These are phyloP conservation scores for Tadarida brasiliensis DNA, from an alignment of 2,797 vertebrate species.

Conservation along the genomic window DNA sequence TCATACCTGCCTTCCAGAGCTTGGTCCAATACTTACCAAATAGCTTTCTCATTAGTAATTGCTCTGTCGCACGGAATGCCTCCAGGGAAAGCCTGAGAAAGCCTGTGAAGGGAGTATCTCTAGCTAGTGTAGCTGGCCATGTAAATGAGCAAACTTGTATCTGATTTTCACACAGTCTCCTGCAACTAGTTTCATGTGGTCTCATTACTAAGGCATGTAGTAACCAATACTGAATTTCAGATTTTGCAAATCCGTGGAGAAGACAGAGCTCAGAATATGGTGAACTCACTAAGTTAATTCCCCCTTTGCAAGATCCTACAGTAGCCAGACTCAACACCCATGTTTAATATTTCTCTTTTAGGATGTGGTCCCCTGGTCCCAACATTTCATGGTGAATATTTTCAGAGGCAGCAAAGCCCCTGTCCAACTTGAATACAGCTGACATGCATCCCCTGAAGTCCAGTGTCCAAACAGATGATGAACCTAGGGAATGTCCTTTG, in stretches of 20 bases:
- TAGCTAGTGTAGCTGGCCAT: background rate
- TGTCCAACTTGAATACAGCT: background rate
- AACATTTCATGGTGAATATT: background rate
- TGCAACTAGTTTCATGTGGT: background rate
- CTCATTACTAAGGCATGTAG: background rate
- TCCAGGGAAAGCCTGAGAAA: background rate
- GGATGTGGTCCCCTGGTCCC: background rate
- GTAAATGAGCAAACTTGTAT: background rate
- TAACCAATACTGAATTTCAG: background rate
- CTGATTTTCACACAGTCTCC: background rate
- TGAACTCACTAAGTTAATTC: background rate
- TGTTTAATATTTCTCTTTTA: slow-evolving; percentile 3
- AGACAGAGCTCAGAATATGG: background rate
- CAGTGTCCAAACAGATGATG: background rate
- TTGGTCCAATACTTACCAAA: background rate
- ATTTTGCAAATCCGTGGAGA: background rate
- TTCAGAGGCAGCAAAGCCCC: background rate
- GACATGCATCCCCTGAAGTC: background rate
- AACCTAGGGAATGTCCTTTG: background rate
- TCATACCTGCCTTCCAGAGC: background rate
- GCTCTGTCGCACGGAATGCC: background rate
- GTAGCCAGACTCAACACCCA: background rate
- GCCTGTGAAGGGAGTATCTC: background rate
- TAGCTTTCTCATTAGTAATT: background rate
- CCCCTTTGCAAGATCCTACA: background rate